Evolutionary conservation across 1,140 invertebrate species (phyloP), one percentile per base, ranked within the genome.

Genomic region (Cyclargus thomasi): DNA sequence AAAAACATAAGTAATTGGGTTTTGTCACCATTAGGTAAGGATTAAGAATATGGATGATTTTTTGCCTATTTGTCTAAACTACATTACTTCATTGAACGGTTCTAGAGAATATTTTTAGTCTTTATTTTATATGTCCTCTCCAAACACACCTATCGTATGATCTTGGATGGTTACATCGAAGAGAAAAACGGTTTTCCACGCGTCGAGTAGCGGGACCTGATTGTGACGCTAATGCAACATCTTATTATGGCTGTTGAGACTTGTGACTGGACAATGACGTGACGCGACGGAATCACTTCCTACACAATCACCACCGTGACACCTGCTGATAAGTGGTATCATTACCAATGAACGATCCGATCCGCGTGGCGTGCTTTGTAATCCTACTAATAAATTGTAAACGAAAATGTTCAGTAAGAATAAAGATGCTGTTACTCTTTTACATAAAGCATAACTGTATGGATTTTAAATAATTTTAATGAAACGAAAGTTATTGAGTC

Each of bases 121-220:
- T 29, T 29, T n/a, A n/a, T 29, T 29, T 29, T 29, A 29, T 23
- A 1, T 1, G 23, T 23, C 23, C 23, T 23, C 6, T 39, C 36
- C 8, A 16, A 11, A 2, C 39, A 16, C 39, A 47, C 1, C 39
- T 47, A 16, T 47, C 39, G 39, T 47, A 47, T 47, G 39, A 47
- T 47, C 39, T n/a, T n/a, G n/a, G n/a, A n/a, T n/a, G n/a, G n/a
- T n/a, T n/a, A n/a, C n/a, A n/a, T n/a, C n/a, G n/a, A n/a, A n/a
- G 22, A 6, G 29, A 47, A 64, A 22, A 64, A 36, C 63, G 35
- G 35, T 47, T 53, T 21, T 64, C 36, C 53, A 20, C 18, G 55
- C 18, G 20, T 11, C 55, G 20, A 59, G 55, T 59, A 59, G 55
- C 55, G 55, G 55, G 55, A 59, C 20, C 55, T 59, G 18, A 21